These are phyloP conservation scores for Dryoscopus gambensis DNA, from an alignment of 2,113 vertebrate genomes.

Conservation along the genomic window DNA sequence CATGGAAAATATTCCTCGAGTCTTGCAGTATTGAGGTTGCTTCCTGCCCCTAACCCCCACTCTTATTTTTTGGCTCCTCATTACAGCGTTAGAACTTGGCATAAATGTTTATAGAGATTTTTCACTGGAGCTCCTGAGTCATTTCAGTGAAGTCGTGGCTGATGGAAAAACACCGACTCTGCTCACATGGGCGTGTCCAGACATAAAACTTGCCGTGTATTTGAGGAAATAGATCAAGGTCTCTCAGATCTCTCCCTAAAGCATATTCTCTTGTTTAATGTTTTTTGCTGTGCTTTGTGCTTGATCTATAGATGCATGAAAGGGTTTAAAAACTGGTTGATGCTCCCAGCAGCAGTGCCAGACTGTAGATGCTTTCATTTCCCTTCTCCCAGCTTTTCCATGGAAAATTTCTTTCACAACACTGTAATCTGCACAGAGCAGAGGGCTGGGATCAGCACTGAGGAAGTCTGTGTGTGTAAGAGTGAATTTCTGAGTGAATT, in stretches of 20 bases:
- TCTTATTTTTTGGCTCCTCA: not conserved
- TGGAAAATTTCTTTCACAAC: not conserved
- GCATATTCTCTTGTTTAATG: not conserved
- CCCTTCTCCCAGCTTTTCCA: not conserved
- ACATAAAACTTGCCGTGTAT: not conserved
- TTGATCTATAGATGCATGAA: not conserved
- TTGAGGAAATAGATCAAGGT: not conserved
- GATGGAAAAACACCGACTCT: conserved; percentile 3
- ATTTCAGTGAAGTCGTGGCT: not conserved
- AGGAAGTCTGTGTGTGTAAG: not conserved
- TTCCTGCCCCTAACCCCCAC: not conserved
- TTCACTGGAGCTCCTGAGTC: not conserved
- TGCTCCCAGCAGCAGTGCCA: not conserved
- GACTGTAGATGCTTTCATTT: not conserved
- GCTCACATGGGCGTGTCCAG: not conserved
- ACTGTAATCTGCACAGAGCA: not conserved
- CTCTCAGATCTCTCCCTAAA: not conserved
- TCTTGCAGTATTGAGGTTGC: not conserved
- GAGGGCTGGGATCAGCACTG: not conserved
- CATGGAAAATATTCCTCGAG: not conserved
- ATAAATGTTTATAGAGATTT: not conserved
- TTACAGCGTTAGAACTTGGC: not conserved
- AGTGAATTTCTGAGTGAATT: not conserved
- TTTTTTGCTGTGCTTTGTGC: not conserved
- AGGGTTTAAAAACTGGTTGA: not conserved